Base-by-base conservation (phyloP, 2,113 vertebrate genomes). In the Ptilorrhoa leucosticta region DNA sequence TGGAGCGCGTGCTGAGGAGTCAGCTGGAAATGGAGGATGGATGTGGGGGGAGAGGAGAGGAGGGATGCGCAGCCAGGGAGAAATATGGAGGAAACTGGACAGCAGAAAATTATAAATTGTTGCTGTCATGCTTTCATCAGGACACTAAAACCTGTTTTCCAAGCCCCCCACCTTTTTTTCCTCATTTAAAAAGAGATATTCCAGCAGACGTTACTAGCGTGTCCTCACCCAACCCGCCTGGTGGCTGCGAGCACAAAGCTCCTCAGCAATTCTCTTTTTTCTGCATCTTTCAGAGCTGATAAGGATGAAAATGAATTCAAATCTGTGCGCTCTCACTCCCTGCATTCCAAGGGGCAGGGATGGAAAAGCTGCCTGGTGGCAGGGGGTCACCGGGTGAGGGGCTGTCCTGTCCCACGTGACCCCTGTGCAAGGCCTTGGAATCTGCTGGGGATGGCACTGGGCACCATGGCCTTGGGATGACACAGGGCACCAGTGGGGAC, bases 11-110 rank as follows among this genome's bases (percentile, higher is more conserved):
- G 96, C 95, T 27, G 96, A 72, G 88, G 75, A 98, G 93, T 56
- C 82, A 51, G 76, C 85, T 89, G 96, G 71, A 98, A 98, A 97
- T 97, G 97, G 98, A 97, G 95, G 97, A 83, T 85, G 96, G 93
- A 30, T 69, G 93, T 72, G 56, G 89, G 95, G 96, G 89, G 84
- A 90, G 92, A 73, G 72, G n/a, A 86, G 87, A 82, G 93, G 80
- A 89, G 92, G 89, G 88, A 69, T 56, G 89, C n/a, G 5, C n/a
- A 53, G 58, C 2, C 15, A 73, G 86, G 91, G 75, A 90, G 66
- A 85, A 77, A 85, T 39, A 58, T 17, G n/a, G 89, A 79, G 76
- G 81, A 68, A 83, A 60, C 30, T 39, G 96, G 87, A 83, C 80
- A 45, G 96, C 86, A 96, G 89, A 86, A 96, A 92, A 97, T 94